Conservation (phyloP, 2,888 invertebrate species). For the Lamellibrachia columna region DNA sequence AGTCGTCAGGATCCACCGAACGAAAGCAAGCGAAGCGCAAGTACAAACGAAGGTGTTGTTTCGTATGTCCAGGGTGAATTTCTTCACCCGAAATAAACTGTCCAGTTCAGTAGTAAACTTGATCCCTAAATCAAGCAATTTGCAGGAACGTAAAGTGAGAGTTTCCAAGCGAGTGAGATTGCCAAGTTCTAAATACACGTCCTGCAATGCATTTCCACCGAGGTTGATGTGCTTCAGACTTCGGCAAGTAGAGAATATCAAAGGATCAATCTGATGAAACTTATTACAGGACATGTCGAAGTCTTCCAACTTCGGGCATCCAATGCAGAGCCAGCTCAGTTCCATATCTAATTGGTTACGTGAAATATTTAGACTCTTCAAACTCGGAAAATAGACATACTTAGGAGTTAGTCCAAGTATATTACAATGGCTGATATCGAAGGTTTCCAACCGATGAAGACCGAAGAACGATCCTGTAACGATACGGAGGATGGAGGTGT, state of each 20-base stretch:
- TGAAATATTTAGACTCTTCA: not conserved
- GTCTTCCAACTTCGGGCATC: not conserved
- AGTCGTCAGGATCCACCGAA: not conserved
- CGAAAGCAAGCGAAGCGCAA: not conserved
- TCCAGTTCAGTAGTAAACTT: not conserved
- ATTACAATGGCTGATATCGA: not conserved
- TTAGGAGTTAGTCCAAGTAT: not conserved
- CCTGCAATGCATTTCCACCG: not conserved
- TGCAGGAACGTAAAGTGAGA: not conserved
- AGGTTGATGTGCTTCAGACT: not conserved
- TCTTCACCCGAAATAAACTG: not conserved
- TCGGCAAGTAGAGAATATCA: not conserved
- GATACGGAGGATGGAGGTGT: not conserved
- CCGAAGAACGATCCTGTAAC: not conserved
- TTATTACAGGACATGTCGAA: not conserved
- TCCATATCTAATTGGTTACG: not conserved
- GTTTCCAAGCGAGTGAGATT: not conserved
- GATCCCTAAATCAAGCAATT: not conserved
- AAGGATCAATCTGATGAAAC: not conserved
- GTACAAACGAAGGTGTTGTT: not conserved
- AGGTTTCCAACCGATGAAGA: not conserved
- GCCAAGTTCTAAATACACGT: not conserved
- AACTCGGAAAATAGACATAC: not conserved
- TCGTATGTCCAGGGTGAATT: not conserved
- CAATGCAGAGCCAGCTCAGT: not conserved